Evolutionary conservation across 2,797 vertebrate genomes (phyloP), one percentile per base, ranked within the genome.

Genomic region (Pipistrellus pipistrellus): DNA sequence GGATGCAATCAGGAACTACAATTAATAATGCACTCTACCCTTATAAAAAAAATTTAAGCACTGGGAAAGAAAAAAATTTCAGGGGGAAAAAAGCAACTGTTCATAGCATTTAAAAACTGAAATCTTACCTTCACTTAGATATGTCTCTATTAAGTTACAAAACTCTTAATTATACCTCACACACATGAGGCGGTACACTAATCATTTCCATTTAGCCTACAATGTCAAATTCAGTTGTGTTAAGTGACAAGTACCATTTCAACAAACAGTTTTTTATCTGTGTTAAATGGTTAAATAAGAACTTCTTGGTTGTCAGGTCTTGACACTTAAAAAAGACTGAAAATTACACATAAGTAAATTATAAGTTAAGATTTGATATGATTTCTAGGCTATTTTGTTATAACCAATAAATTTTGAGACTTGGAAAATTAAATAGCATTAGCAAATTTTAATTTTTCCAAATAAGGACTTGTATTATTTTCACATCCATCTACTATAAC

Each of bases 391-490:
- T 92, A 35, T 55, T 11, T 86, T 95, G 83, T 93, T 13, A 90
- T 55, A 38, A 96, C 32, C n/a, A 90, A 78, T 66, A 81, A 30
- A 69, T 81, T 80, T 94, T 78, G 85, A 76, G 46, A 75, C 21
- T n/a, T 85, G 13, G 32, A 93, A 94, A 94, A 17, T 51, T 64
- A 95, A 66, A 80, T 18, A 57, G 12, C 4, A 21, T 64, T 73
- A 92, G 17, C 35, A 94, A 91, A 82, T 91, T 73, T 93, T 84
- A 85, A 64, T 73, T 89, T 88, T 88, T 81, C 64, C 59, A 96
- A 95, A 93, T 64, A 81, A 84, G 1, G 7, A 77, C 27, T 62
- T 81, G 38, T 6, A 12, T n/a, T 73, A 68, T 90, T 91, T 66
- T 25, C 0, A 51, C 91, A 27, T 57, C 7, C 8, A 91, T 44